Base-by-base conservation (phyloP, 2,888 invertebrate species). In the Spilosoma lubricipeda region DNA sequence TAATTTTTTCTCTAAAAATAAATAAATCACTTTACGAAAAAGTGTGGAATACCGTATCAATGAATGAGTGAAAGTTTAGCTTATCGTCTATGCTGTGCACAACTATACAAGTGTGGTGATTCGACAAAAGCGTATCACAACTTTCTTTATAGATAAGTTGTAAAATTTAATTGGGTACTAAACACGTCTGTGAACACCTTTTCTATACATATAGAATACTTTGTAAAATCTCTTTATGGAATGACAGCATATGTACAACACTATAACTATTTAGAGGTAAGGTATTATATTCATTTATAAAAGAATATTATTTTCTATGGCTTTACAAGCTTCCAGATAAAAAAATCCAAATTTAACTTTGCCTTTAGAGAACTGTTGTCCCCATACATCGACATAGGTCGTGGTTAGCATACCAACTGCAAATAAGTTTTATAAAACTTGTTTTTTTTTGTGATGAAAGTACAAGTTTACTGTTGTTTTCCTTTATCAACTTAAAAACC, bases 101-200 rank as follows among this genome's bases (percentile, higher is more conserved):
- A 39, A 11, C 9, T 39, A 11, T 18, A 45, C 45, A 18, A 18
- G 75, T 63, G 73, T 68, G 67, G 45, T 64, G 63, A 56, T 30
- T 36, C 67, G 76, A 67, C 71, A 81, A 81, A 81, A 80, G 73
- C 73, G 73, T 67, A 45, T 66, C 63, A 72, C 74, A 64, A 65
- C 67, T 80, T 82, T 77, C 59, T 27, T n/a, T 59, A 82, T 82
- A 71, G 71, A 20, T 15, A 33, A 7, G 71, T 64, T 45, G 79
- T 76, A 77, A 83, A 83, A 75, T 4, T 68, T 76, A 36, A 78
- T 79, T 70, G 71, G 66, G 33, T 68, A 67, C 48, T 66, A 64
- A 74, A 42, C 39, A 74, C 27, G 71, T 67, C 63, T 74, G 63
- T 63, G 59, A 64, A 64, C 66, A 70, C 33, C 67, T 67, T 23